Evolutionary conservation across 2,113 vertebrate genomes (phyloP).

Genomic region (Protomyctophum bolini): DNA sequence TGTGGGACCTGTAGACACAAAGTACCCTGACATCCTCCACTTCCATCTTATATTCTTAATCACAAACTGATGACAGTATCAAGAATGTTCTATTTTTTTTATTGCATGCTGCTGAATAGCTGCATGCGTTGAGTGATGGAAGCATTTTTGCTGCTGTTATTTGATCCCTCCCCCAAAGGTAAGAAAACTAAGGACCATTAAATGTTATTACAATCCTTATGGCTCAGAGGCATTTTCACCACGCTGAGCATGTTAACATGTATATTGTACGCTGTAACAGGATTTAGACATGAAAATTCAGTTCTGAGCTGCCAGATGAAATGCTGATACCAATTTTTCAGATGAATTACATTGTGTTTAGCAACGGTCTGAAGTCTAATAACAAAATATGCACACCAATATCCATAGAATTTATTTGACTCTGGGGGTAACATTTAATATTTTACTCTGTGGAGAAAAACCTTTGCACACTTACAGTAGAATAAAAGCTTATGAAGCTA

Average conservation of each 20-base stretch:
- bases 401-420: neutral
- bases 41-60: no score
- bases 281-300: neutral
- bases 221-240: no score
- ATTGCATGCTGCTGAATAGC: slow-evolving; percentile 37
- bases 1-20: no score
- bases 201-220: neutral
- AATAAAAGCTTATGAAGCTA: no score
- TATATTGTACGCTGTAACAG: neutral
- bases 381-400: neutral
- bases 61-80: no score
- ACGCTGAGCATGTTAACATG: no score
- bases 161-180: slow-evolving; percentile 1
- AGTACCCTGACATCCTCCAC: no score
- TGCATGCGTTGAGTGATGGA: slow-evolving; percentile 3
- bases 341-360: no score
- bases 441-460: no score
- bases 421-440: neutral
- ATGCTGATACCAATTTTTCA: no score
- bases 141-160: neutral
- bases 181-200: slow-evolving; percentile 2
- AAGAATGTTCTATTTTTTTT: slow-evolving; percentile 15
- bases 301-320: no score
- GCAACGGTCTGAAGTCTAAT: neutral
- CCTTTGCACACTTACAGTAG: no score